phyloP scores from a whole-genome alignment of 2,113 vertebrate species.

The Acanthochromis polyacanthus region DNA sequence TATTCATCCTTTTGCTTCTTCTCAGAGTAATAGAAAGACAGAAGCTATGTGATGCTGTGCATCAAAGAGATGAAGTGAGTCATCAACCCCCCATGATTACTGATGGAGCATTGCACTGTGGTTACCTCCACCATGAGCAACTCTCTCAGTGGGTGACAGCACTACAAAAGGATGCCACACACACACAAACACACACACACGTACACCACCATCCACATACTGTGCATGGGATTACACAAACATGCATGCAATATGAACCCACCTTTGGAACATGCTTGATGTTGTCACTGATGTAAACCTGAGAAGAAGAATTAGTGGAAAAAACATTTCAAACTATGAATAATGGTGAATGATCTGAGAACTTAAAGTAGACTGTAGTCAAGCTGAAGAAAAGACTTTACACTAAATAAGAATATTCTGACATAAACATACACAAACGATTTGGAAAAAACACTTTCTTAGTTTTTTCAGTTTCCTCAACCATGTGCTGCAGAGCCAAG shows the following conservation, averaged over 20 bases:
- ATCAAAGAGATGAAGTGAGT: conserved; percentile 64
- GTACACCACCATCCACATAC: not conserved
- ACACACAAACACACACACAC: not conserved
- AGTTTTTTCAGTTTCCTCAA: conserved; percentile 15
- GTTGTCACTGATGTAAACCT: not conserved
- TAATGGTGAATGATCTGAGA: not conserved
- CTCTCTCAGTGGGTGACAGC: conserved; percentile 44
- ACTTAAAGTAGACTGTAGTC: not conserved
- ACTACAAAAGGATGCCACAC: conserved; percentile 9
- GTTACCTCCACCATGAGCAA: conserved; percentile 55
- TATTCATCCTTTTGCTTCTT: conserved; percentile 15
- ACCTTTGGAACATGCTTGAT: not conserved
- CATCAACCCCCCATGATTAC: conserved; percentile 60
- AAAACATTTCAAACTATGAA: not conserved
- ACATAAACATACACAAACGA: not conserved
- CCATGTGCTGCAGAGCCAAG: not conserved
- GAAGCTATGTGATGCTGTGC: conserved; percentile 33
- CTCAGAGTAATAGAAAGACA: conserved; percentile 17
- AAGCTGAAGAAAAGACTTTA: not conserved
- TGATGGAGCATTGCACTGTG: conserved; percentile 57
- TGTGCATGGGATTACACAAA: not conserved
- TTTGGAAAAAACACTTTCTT: not conserved
- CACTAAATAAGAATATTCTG: not conserved
- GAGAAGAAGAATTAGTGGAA: not conserved
- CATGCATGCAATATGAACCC: no score